Percentiles rank a stretch among this genome's conserved stretches.
phyloP scores from a whole-genome alignment of 2,797 vertebrate genomes.

The Sorex maritimensis region DNA sequence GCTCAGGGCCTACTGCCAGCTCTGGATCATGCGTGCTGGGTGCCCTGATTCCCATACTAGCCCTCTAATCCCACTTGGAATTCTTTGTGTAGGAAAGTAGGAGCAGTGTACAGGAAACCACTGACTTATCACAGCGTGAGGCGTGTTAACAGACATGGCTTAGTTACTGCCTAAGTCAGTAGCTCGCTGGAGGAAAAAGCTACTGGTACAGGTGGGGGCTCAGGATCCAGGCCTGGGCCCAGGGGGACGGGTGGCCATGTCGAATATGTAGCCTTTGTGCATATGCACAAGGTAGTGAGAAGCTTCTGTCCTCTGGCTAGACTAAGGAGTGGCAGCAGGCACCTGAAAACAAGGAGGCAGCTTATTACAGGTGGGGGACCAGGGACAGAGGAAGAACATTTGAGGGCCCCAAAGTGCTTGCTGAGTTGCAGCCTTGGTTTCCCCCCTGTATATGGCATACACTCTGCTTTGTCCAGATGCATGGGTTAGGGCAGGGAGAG shows the following conservation, averaged over 20 bases:
- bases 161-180: not conserved
- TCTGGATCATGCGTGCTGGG: too few species aligned
- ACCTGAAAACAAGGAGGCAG: constrained; percentile 8
- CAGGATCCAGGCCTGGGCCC: constrained; percentile 13
- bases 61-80: not conserved
- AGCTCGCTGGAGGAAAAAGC: not conserved
- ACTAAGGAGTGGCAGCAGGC: not conserved
- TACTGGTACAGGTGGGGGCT: not conserved
- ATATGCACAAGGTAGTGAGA: not conserved
- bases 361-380: not conserved
- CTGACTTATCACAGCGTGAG: not conserved
- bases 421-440: not conserved
- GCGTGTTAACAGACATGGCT: not conserved
- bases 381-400: not conserved
- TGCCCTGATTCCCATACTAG: too few species aligned
- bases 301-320: not conserved
- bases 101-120: not conserved
- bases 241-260: not conserved
- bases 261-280: not conserved
- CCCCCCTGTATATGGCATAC: not conserved
- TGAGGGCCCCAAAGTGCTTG: not conserved
- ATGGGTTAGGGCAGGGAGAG: not conserved
- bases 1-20: too few species aligned
- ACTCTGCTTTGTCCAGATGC: not conserved
- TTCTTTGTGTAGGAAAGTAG: constrained; percentile 35